Evolutionary conservation across 2,888 invertebrate species (phyloP), one percentile per base, ranked within the genome.

Genomic region (Cryptophagus acutangulus): DNA sequence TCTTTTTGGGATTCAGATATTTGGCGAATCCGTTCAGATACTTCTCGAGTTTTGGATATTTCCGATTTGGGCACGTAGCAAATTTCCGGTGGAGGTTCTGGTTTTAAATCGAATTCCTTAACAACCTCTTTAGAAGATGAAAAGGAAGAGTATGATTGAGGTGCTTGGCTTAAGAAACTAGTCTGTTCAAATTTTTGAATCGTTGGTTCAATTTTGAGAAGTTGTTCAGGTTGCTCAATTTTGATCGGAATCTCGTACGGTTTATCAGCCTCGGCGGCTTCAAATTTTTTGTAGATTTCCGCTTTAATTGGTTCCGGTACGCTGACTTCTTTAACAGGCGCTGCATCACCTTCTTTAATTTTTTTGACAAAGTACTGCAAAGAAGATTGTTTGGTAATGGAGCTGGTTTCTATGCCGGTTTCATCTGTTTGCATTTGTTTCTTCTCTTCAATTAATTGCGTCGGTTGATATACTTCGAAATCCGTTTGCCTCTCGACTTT

Each of bases 41-140:
- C 71, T 30, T 76, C 72, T 33, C 70, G 69, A 51, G 68, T 70
- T 56, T 54, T 70, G 13, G 29, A 37, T 4, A 41, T 17, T 26
- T 50, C 46, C 8, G 34, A 43, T 57, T 76, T 76, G 35, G 81
- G 77, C 40, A 77, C 74, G 51, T 74, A 82, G 25, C 79, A 78
- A 33, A 82, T 78, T 67, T 82, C 79, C 20, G 83, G 82, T 6
- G 83, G 82, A n/a, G 82, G 78, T 53, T 81, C 84, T 0, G 82
- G 82, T 38, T 75, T 71, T 2, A 83, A 61, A 57, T 74, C 73
- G 33, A 81, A 71, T 41, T 74, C 71, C 57, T 74, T 56, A 53
- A 67, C 45, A 55, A 57, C 35, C 30, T 57, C 51, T 15, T 53
- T 51, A 2, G n/a, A n/a, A n/a, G n/a, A n/a, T n/a, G n/a, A n/a